Percentiles rank a stretch among this genome's conserved stretches.
phyloP scores from a whole-genome alignment of 1,140 invertebrate genomes.

The Lasioglossum albipes region DNA sequence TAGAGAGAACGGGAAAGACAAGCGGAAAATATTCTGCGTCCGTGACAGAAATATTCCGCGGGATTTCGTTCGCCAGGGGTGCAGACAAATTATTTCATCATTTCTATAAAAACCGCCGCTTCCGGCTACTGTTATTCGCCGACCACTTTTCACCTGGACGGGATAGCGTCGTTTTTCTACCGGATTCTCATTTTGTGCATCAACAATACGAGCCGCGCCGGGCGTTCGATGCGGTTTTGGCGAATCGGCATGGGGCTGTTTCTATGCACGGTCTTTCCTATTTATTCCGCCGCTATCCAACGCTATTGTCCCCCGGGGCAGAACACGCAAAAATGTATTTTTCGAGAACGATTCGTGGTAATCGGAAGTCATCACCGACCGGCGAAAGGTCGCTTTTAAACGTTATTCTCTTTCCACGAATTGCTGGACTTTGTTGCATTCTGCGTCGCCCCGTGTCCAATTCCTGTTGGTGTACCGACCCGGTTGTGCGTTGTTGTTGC shows the following conservation, averaged over 20 bases:
- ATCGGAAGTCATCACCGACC: slow-evolving; percentile 40
- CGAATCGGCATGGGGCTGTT: slow-evolving; percentile 24
- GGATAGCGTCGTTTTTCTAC: slow-evolving; percentile 24
- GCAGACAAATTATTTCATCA: slow-evolving; percentile 20
- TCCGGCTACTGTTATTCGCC: slow-evolving; percentile 7
- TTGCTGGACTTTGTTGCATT: neutral
- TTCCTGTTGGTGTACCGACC: neutral
- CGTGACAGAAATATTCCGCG: neutral
- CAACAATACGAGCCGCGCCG: slow-evolving; percentile 19
- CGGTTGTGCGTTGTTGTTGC: too few relatives aligned
- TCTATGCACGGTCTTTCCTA: slow-evolving; percentile 20
- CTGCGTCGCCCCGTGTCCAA: neutral
- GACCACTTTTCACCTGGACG: slow-evolving; percentile 19
- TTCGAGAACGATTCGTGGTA: slow-evolving; percentile 45
- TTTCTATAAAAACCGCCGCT: neutral
- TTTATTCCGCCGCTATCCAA: slow-evolving; percentile 28
- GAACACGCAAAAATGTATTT: slow-evolving; percentile 43
- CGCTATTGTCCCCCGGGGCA: slow-evolving; percentile 17
- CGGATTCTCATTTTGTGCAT: slow-evolving; percentile 40
- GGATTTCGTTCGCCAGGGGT: neutral
- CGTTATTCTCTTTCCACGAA: slow-evolving; percentile 31
- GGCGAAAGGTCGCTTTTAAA: slow-evolving; percentile 36
- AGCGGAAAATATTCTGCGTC: neutral
- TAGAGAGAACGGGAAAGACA: neutral
- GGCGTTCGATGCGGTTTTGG: slow-evolving; percentile 14